Evolutionary conservation across 2,888 invertebrate genomes (phyloP), one percentile per base, ranked within the genome.

Genomic region (Calliphora vomitoria): DNA sequence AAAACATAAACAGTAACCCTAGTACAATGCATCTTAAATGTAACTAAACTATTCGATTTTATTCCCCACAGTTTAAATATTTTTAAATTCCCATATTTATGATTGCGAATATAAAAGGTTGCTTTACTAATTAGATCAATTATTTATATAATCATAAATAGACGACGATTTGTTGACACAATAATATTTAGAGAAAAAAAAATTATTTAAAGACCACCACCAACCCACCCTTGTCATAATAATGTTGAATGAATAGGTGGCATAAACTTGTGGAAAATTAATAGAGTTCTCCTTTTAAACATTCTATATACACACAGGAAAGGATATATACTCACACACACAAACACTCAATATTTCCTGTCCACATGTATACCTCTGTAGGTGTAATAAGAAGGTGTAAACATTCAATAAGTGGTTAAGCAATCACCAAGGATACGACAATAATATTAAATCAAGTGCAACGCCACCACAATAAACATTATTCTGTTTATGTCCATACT

Each of bases 371-470:
- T 66, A 66, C 11, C 18, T 8, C 5, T 35, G n/a, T 72, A 15
- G 8, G 25, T 71, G 35, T 41, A 47, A 15, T 44, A 25, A 18
- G 35, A 76, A 85, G 53, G 79, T 82, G 82, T 72, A 85, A 87
- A 87, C 78, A 74, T 75, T 74, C 68, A 74, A 82, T 88, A 68
- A 82, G 31, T 82, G 58, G 75, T 69, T 71, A 69, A 79, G 62
- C 68, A 74, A 86, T 88, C 88, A 88, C 88, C 89, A 84, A 89
- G 89, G 89, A 88, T 88, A 89, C 78, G 82, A 88, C 66, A 79
- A 79, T 44, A 74, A 58, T 69, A 53, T 66, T 47, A 85, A 87
- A 82, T 84, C 81, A 81, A 81, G 41, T 76, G 62, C 84, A 81
- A 82, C 25, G 60, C 18, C 53, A 68, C 25, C 74, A 68, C 31